These are phyloP conservation scores for Hydropsyche tenuis DNA, from an alignment of 1,140 invertebrate species.

Conservation along the genomic window DNA sequence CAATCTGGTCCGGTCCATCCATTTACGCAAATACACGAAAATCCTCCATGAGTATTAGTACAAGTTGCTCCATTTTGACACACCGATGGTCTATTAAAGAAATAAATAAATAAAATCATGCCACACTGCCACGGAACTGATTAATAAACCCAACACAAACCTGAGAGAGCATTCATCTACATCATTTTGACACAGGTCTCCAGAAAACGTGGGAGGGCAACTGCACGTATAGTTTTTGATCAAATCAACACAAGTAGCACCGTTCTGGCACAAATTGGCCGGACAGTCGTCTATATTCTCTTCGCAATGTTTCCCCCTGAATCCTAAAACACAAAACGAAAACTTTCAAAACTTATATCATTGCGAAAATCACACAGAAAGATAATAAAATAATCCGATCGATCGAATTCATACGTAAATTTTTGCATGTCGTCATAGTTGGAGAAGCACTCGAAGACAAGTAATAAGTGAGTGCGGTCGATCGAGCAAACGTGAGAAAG, in stretches of 20 bases:
- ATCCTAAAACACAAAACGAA: constrained; percentile 66
- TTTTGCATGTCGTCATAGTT: constrained; percentile 20
- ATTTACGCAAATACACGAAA: constrained; percentile 95
- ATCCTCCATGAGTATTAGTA: constrained; percentile 87
- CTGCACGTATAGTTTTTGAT: constrained; percentile 87
- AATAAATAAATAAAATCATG: neutral
- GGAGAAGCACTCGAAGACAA: constrained; percentile 26
- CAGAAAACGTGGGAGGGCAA: constrained; percentile 87
- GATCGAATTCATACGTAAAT: neutral
- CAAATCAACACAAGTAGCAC: constrained; percentile 87
- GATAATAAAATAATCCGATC: too few species aligned
- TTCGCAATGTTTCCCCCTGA: constrained; percentile 84
- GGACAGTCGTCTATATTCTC: constrained; percentile 91
- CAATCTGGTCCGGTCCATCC: constrained; percentile 93
- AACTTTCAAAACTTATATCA: neutral
- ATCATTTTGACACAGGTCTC: constrained; percentile 80
- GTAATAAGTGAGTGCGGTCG: constrained; percentile 31
- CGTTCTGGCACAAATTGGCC: constrained; percentile 89
- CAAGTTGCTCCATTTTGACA: constrained; percentile 96
- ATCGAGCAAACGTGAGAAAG: constrained; percentile 34
- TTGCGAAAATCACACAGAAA: too few species aligned
- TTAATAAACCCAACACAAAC: constrained; percentile 53
- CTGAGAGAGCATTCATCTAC: constrained; percentile 81
- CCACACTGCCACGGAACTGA: too few species aligned
- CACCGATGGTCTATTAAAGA: constrained; percentile 69